Conservation (phyloP, 2,113 vertebrate species). For the Potamarius usumacintae region DNA sequence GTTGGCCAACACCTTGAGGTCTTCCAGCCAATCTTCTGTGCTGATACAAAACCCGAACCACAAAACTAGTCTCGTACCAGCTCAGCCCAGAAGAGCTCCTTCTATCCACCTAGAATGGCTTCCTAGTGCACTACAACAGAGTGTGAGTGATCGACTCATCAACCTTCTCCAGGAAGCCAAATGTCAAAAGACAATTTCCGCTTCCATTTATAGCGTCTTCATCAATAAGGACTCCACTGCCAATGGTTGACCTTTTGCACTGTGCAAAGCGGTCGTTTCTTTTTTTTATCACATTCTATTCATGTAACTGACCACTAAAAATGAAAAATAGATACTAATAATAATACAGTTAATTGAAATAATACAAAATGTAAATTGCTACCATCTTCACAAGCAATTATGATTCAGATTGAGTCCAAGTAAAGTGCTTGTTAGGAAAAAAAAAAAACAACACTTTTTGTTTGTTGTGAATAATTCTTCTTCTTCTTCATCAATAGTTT, state of each 20-base stretch:
- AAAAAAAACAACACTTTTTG: slow-evolving; percentile 21
- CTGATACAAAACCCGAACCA: background rate
- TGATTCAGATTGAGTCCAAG: slow-evolving; percentile 65
- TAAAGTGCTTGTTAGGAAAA: slow-evolving; percentile 76
- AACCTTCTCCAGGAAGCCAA: background rate
- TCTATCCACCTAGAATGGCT: background rate
- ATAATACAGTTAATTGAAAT: slow-evolving; percentile 59
- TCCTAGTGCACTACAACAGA: background rate
- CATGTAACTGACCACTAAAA: slow-evolving; percentile 43
- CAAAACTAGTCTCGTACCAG: slow-evolving; percentile 33
- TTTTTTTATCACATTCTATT: slow-evolving; percentile 66
- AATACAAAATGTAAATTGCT: slow-evolving; percentile 65
- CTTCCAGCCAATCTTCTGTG: background rate
- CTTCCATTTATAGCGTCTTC: background rate
- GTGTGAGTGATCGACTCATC: background rate
- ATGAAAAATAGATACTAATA: slow-evolving; percentile 42
- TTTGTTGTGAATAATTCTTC: slow-evolving; percentile 37
- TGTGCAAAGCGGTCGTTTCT: slow-evolving; percentile 53
- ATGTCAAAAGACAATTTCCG: background rate
- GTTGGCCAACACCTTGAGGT: slow-evolving; percentile 33
- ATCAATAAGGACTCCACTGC: background rate
- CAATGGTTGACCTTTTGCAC: background rate
- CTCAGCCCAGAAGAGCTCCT: background rate
- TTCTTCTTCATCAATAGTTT: slow-evolving; percentile 48
- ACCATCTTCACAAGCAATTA: slow-evolving; percentile 70